Evolutionary conservation across 53 echinoderm and acorn worm species (phyloP).

Genomic region (Henricia sp.): DNA sequence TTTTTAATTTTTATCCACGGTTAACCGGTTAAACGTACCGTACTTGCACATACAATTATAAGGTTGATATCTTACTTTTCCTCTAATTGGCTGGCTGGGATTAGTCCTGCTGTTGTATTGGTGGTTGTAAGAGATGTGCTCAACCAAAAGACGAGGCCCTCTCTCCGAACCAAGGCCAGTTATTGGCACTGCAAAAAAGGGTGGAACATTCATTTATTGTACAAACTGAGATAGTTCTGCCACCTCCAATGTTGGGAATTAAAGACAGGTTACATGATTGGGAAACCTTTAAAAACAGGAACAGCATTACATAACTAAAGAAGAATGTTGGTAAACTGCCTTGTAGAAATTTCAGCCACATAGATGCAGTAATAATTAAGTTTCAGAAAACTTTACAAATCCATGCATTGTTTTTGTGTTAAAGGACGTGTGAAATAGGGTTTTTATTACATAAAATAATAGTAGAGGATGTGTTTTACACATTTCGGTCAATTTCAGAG

Average conservation of each 20-base stretch:
- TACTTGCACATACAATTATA: not conserved
- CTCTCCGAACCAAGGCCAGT: constrained; percentile 71
- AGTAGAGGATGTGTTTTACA: too few relatives aligned
- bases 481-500: too few relatives aligned
- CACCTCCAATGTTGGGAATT: not conserved
- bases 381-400: too few relatives aligned
- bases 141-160: constrained; percentile 89
- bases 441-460: too few relatives aligned
- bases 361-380: too few relatives aligned
- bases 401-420: too few relatives aligned
- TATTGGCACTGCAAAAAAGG: constrained; percentile 80
- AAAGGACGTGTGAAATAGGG: too few relatives aligned
- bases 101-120: constrained; percentile 80
- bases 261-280: not conserved
- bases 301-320: not conserved
- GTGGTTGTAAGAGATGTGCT: constrained; percentile 89
- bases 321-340: too few relatives aligned
- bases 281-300: not conserved
- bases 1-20: too few relatives aligned
- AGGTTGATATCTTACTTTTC: constrained; percentile 87
- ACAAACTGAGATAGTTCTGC: not conserved
- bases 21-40: too few relatives aligned
- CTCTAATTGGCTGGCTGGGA: constrained; percentile 77
- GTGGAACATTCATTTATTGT: not conserved
- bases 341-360: too few relatives aligned